Conservation (phyloP, 53 echinoderm and acorn worm species). For the Mesocentrotus franciscanus region DNA sequence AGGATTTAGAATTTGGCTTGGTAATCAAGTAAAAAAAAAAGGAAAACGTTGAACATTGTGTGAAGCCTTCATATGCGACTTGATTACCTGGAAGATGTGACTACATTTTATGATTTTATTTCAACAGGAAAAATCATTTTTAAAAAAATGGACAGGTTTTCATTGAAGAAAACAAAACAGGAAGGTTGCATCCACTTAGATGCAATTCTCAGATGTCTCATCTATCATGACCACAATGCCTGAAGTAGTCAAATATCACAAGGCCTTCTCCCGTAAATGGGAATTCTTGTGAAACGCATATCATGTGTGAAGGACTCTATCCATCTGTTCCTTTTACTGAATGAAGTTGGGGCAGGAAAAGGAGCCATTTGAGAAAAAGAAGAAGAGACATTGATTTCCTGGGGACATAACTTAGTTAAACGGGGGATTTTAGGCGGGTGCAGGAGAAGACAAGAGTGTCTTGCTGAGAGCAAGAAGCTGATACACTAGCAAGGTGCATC, state of each 20-base stretch:
- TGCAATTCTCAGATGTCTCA: neutral
- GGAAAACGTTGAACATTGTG: neutral
- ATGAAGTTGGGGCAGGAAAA: constrained; percentile 22
- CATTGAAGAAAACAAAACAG: constrained; percentile 2
- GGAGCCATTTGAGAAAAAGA: constrained; percentile 30
- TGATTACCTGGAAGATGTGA: neutral
- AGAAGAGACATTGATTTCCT: constrained; percentile 53
- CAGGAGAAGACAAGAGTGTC: constrained; percentile 42
- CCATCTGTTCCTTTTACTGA: constrained; percentile 44
- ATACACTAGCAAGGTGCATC: constrained; percentile 63
- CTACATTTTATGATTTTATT: neutral
- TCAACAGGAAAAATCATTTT: neutral
- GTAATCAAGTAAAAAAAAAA: neutral
- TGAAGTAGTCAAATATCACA: constrained; percentile 20
- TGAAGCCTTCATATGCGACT: neutral
- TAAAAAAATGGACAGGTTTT: neutral
- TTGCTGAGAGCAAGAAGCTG: constrained; percentile 49
- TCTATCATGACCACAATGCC: neutral
- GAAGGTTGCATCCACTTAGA: neutral
- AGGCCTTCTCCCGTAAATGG: neutral
- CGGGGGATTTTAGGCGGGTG: constrained; percentile 35
- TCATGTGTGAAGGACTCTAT: constrained; percentile 31
- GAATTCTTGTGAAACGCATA: constrained; percentile 19
- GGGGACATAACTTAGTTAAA: constrained; percentile 56
- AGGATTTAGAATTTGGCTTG: neutral